Base-by-base conservation (phyloP, 2,113 vertebrate species). In the Phoxinus phoxinus region DNA sequence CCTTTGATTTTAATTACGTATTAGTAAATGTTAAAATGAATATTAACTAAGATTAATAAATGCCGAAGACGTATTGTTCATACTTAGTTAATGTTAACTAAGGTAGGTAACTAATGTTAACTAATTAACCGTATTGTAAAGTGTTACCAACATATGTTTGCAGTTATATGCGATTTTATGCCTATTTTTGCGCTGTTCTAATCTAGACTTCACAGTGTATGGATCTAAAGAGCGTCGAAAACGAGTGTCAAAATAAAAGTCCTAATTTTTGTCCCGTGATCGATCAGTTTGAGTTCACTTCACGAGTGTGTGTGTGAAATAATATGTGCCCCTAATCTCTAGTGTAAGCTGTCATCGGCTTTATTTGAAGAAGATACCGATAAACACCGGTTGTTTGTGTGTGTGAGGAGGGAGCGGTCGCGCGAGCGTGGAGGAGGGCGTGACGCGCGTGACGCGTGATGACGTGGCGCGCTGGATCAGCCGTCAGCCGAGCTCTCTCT, bases 391-490 rank as follows among this genome's bases (percentile, higher is more conserved):
- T 17, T 56, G 65, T 51, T 56, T 58, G 37, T 71, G 46, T 71
- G 46, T 53, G 7, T 73, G n/a, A 65, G 72, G 32, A 82, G 48
- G 80, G 87, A 84, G 87, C 83, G 89, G 86, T 41, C 56, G 87
- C 30, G 61, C 35, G 44, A 2, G 61, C 63, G 78, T 19, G 41
- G 63, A 48, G 23, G 80, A 41, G 67, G 86, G 90, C 87, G 87
- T 85, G 85, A 3, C 7, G n/a, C 84, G 71, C 32, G 59, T 84
- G 84, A 91, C 88, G 88, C 77, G 63, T 41, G 13, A 27, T 86
- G 30, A 89, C 89, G 89, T 80, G 88, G 83, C 83, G 23, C 67
- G 58, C 46, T 32, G 30, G 44, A 77, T 80, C 86, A 86, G 88
- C 80, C 84, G 83, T 80, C 86, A 86, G 88, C 80, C 84, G 83